Conservation (phyloP, 2,113 vertebrate genomes). For the Tetraodon nigroviridis region DNA sequence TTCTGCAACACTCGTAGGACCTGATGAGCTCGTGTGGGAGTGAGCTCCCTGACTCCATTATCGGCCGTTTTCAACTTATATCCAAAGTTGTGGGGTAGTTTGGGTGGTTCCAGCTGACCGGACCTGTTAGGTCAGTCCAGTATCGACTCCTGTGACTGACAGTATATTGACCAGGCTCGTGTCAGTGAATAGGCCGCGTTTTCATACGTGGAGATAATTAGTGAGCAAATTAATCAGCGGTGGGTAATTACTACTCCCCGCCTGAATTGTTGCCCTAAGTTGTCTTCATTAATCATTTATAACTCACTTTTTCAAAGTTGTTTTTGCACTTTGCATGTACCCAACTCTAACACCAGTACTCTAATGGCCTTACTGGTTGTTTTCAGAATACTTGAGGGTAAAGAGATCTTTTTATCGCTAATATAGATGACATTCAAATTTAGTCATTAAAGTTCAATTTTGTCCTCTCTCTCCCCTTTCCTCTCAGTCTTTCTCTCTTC, state of each 20-base stretch:
- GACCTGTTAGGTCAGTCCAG: slow-evolving; percentile 19
- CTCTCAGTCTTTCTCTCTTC: background rate
- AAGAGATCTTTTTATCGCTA: background rate
- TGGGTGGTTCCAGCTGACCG: slow-evolving; percentile 29
- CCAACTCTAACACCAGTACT: too few relatives aligned
- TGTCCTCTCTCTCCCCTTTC: background rate
- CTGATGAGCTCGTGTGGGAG: slow-evolving; percentile 27
- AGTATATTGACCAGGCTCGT: slow-evolving; percentile 36
- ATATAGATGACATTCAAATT: slow-evolving; percentile 28
- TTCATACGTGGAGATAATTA: slow-evolving; percentile 53
- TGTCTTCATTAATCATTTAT: slow-evolving; percentile 13
- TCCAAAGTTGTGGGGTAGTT: slow-evolving; percentile 32
- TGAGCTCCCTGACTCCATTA: slow-evolving; percentile 21
- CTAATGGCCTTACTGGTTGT: too few relatives aligned
- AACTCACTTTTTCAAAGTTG: background rate
- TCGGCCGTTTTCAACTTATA: slow-evolving; percentile 28
- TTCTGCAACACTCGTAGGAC: background rate
- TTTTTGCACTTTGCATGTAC: background rate
- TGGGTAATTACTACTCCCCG: slow-evolving; percentile 5
- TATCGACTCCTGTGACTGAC: slow-evolving; percentile 38
- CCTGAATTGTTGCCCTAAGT: slow-evolving; percentile 32
- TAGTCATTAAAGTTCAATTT: slow-evolving; percentile 14
- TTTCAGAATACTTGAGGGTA: slow-evolving; percentile 5
- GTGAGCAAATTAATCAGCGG: slow-evolving; percentile 20
- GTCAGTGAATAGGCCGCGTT: slow-evolving; percentile 48